Percentiles rank a stretch among this genome's conserved stretches.
Conservation (phyloP, 2,113 vertebrate genomes). For the Peromyscus californicus region DNA sequence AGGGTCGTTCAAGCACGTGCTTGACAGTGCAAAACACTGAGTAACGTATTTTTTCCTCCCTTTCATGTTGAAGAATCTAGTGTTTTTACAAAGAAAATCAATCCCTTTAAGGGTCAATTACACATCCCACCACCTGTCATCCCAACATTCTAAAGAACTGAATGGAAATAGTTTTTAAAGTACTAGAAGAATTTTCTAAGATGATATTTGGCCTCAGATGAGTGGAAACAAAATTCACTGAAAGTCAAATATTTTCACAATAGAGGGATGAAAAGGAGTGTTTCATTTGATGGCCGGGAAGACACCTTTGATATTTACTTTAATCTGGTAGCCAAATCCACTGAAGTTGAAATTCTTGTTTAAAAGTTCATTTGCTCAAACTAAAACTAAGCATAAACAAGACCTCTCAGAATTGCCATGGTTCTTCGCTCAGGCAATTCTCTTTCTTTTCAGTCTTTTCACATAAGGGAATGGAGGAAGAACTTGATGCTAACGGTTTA, state of each 20-base stretch:
- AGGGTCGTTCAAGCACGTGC: not conserved
- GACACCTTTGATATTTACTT: constrained; percentile 65
- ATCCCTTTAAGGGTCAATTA: constrained; percentile 45
- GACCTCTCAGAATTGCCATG: not conserved
- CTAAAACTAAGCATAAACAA: constrained; percentile 25
- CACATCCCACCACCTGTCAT: not conserved
- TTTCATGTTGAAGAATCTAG: constrained; percentile 13
- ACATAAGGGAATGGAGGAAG: not conserved
- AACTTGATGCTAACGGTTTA: not conserved
- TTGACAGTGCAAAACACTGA: constrained; percentile 44
- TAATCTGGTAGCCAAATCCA: constrained; percentile 56
- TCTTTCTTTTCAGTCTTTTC: not conserved
- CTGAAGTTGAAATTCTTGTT: constrained; percentile 31
- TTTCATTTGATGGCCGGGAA: constrained; percentile 61
- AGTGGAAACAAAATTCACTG: constrained; percentile 45
- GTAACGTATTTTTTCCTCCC: not conserved
- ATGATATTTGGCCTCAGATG: constrained; percentile 41
- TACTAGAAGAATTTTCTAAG: not conserved
- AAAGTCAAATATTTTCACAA: constrained; percentile 72
- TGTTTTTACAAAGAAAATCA: constrained; percentile 62
- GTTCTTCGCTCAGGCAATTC: not conserved
- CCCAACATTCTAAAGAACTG: not conserved
- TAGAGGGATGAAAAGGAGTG: constrained; percentile 27
- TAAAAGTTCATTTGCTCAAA: not conserved
- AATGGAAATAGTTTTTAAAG: constrained; percentile 53